A percentile compares a stretch with the other conserved stretches of the same genome.
These are phyloP conservation scores for Alviniconcha marisindica DNA, from an alignment of 1,140 invertebrate genomes.

Conservation along the genomic window DNA sequence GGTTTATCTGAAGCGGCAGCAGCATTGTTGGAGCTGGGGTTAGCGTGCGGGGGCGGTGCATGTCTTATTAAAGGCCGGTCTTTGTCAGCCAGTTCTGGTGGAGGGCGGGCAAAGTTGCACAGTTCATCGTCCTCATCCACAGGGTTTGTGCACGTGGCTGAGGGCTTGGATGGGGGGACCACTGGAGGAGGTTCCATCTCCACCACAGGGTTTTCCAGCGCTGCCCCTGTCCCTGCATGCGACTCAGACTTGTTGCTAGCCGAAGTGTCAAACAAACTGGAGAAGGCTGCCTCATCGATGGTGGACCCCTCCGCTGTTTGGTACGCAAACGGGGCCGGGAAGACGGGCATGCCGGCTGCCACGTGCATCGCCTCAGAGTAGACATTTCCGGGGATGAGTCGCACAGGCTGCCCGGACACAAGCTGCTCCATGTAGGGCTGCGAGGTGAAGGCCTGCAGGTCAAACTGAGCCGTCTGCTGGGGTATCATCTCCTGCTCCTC, in stretches of 20 bases:
- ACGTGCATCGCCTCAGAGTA: conserved; percentile 38
- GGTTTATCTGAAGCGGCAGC: background rate
- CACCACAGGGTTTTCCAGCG: conserved; percentile 34
- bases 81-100: conserved; percentile 3
- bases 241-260: conserved; percentile 29
- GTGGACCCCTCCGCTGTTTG: conserved; percentile 42
- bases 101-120: conserved; percentile 44
- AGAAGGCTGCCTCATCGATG: conserved; percentile 61
- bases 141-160: conserved; percentile 35
- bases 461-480: conserved; percentile 34
- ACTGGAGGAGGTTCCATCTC: conserved; percentile 50
- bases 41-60: background rate
- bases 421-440: conserved; percentile 51
- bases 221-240: conserved; percentile 33
- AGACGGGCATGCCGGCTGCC: conserved; percentile 37
- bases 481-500: conserved; percentile 34
- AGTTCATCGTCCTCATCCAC: conserved; percentile 53
- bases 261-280: conserved; percentile 50
- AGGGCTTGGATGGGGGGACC: conserved; percentile 51
- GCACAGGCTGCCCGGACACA: conserved; percentile 38
- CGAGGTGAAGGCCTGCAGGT: conserved; percentile 35
- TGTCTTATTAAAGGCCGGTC: background rate
- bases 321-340: conserved; percentile 32
- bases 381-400: conserved; percentile 35
- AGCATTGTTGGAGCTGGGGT: background rate